Percentiles rank a stretch among this genome's conserved stretches.
Conservation (phyloP, 2,113 vertebrate genomes). For the Coracopsis vasa region DNA sequence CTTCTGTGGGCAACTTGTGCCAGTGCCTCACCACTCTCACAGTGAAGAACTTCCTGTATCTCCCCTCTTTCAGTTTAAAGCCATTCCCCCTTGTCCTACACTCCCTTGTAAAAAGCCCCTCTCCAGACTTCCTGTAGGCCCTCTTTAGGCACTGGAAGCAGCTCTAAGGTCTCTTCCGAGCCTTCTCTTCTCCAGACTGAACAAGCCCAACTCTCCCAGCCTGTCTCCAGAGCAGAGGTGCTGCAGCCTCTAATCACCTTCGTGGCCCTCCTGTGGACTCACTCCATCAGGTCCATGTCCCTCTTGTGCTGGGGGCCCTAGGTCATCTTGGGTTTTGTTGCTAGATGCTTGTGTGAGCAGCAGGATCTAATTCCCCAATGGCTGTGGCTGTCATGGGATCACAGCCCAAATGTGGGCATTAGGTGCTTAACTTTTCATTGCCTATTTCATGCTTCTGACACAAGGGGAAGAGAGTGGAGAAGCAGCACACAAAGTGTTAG, state of each 20-base stretch:
- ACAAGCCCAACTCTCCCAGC: neutral
- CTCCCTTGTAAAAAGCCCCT: neutral
- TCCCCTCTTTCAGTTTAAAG: neutral
- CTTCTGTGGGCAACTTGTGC: neutral
- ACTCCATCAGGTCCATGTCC: neutral
- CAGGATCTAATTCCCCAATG: neutral
- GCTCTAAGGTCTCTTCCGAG: neutral
- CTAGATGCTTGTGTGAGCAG: neutral
- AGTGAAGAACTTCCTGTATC: neutral
- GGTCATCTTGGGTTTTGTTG: neutral
- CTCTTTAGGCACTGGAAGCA: neutral
- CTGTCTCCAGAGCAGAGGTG: neutral
- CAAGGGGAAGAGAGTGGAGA: neutral
- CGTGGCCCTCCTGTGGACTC: neutral
- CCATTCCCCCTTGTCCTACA: neutral
- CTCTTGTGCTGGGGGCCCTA: neutral
- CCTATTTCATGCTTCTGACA: neutral
- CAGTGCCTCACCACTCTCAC: neutral
- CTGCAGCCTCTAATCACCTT: neutral
- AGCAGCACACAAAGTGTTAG: rapidly evolving
- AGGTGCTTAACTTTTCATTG: neutral
- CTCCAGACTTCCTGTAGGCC: neutral
- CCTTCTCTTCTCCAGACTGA: neutral
- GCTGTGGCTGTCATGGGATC: neutral
- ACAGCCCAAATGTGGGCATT: neutral